Base-by-base conservation (phyloP, 92 coral and sea anemone genomes). In the Palythoa grandiflora region DNA sequence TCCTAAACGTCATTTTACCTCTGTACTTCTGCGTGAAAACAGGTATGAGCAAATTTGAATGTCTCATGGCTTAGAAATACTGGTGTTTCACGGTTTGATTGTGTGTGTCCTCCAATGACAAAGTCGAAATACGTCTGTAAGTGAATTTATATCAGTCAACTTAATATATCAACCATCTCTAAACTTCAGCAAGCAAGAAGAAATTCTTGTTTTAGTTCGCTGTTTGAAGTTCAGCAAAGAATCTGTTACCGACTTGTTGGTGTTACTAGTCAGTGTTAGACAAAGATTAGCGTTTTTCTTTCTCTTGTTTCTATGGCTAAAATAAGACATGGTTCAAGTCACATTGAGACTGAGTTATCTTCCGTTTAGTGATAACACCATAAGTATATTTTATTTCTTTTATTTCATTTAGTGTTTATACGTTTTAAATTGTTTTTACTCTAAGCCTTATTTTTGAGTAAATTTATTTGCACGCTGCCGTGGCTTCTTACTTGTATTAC, bases 41-140 rank as follows among this genome's bases (percentile, higher is more conserved):
- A 81, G 86, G 86, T 81, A 68, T 19, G 74, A 8, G 15, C 63
- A 16, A 21, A 19, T 38, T 57, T 40, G 70, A 35, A 9, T 61
- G 38, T 79, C 53, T 6, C 13, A 13, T 8, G 9, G 17, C 3
- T 68, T 53, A 36, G 8, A 28, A 12, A 44, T 65, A 81, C 40
- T 48, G 60, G 20, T 28, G 38, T 65, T 66, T 51, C 73, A 17
- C 38, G 55, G 37, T 38, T 38, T 78, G 21, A 38, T 37, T 81
- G 15, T 68, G 10, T 48, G 71, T 71, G 53, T 47, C 35, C 17
- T 35, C 5, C 3, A 35, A 9, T 35, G 16, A 70, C 75, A 36
- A 13, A 10, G 20, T 11, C 3, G 16, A 59, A 12, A 59, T n/a
- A 59, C 50, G 19, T 5, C 65, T 15, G 19, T 13, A 13, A 14